Evolutionary conservation across 2,113 vertebrate species (phyloP).

Genomic region (Zosterops hypoxanthus): DNA sequence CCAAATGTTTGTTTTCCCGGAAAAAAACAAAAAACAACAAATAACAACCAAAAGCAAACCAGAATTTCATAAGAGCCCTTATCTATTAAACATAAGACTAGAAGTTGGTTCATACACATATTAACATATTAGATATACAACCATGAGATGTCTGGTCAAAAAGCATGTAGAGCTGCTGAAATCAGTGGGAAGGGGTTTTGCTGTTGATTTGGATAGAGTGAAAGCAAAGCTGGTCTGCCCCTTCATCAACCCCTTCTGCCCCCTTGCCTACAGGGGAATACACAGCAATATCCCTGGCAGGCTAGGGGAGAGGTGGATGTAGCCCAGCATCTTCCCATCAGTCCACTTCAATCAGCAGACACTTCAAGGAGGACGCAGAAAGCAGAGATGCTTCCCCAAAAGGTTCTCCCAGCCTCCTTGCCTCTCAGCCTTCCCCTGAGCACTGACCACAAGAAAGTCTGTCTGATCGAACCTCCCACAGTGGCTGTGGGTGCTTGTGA

Average conservation of each 20-base stretch:
- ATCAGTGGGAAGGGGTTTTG: not conserved
- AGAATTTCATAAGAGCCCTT: not conserved
- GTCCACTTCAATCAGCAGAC: not conserved
- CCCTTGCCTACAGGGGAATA: not conserved
- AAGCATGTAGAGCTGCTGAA: not conserved
- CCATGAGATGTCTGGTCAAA: not conserved
- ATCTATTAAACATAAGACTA: not conserved
- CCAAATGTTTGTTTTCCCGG: not conserved
- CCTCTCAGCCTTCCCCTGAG: not conserved
- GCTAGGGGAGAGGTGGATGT: not conserved
- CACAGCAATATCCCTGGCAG: not conserved
- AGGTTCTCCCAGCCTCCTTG: not conserved
- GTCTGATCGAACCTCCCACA: not conserved
- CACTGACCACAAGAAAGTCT: rapidly evolving
- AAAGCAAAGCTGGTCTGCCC: not conserved
- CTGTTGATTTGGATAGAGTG: not conserved
- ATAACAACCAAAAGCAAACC: not conserved
- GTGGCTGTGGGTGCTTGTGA: not conserved
- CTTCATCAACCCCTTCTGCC: not conserved
- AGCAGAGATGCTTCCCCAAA: not conserved
- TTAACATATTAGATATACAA: not conserved
- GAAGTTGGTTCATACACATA: not conserved
- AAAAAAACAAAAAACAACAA: not conserved
- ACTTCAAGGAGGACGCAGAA: not conserved
- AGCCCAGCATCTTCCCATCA: not conserved